These are phyloP conservation scores for Capitella teleta DNA, from an alignment of 1,140 invertebrate species.

Conservation along the genomic window DNA sequence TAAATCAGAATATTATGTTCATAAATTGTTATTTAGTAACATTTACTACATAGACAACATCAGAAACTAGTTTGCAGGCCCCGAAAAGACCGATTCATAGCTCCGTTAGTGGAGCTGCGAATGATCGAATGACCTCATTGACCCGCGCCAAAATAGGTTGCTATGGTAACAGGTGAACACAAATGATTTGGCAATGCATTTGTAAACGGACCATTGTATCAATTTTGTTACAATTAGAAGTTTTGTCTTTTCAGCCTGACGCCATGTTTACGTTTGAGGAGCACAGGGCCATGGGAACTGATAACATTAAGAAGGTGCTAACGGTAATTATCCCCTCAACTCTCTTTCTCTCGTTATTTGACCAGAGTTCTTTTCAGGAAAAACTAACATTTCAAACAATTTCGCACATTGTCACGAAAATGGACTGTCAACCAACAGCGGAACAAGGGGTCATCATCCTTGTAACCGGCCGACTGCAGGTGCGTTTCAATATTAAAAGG, in stretches of 20 bases:
- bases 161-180: no score
- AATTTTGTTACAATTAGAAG: no score
- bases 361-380: slow-evolving; percentile 53
- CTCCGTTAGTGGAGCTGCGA: no score
- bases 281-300: slow-evolving; percentile 73
- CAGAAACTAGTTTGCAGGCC: no score
- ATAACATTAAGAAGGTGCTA: slow-evolving; percentile 89
- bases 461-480: slow-evolving; percentile 84
- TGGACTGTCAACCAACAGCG: slow-evolving; percentile 89
- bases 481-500: slow-evolving; percentile 27
- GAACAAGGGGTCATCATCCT: slow-evolving; percentile 80
- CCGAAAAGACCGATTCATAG: no score
- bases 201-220: no score
- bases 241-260: slow-evolving; percentile 13
- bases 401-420: slow-evolving; percentile 74
- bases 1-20: no score
- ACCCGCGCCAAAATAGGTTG: no score
- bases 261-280: slow-evolving; percentile 92
- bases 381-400: slow-evolving; percentile 85
- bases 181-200: no score
- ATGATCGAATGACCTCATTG: no score
- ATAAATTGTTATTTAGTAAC: no score
- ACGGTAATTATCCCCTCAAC: slow-evolving; percentile 50
- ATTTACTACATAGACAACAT: no score
- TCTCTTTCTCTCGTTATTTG: slow-evolving; percentile 1